Evolutionary conservation across 2,797 vertebrate species (phyloP).

Genomic region (Cottoperca gobio): DNA sequence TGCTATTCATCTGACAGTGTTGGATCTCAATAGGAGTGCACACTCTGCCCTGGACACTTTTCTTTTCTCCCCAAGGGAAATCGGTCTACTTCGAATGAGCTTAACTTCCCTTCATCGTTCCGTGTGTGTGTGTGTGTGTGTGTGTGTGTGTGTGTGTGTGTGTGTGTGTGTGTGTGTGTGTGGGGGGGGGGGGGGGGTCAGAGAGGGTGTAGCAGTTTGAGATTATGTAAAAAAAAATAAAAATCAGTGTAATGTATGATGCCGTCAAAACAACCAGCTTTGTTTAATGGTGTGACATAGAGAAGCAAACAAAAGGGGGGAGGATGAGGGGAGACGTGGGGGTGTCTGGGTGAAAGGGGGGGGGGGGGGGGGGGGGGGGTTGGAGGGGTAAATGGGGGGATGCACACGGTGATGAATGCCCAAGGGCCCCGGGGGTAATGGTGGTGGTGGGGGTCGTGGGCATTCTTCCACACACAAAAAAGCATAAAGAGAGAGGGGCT

Average conservation of each 20-base stretch:
- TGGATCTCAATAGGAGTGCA: conserved; percentile 52
- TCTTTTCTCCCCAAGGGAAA: conserved; percentile 14
- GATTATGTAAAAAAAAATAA: conserved; percentile 35
- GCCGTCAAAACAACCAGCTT: conserved; percentile 69
- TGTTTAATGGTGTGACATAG: conserved; percentile 63
- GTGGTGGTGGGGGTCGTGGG: conserved; percentile 69
- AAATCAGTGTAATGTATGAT: conserved; percentile 19
- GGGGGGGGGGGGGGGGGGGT: conserved; percentile 17
- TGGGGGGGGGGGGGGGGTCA: background rate
- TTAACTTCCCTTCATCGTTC: conserved; percentile 20
- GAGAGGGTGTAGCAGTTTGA: conserved; percentile 15
- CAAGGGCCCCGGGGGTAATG: conserved; percentile 66
- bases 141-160: conserved; percentile 5
- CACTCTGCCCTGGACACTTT: conserved; percentile 27
- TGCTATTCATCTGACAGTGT: conserved; percentile 68
- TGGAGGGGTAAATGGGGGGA: conserved; percentile 45
- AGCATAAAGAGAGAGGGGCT: conserved; percentile 58
- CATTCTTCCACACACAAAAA: conserved; percentile 79
- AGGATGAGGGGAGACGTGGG: conserved; percentile 27
- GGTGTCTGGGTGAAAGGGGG: conserved; percentile 43
- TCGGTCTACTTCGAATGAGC: conserved; percentile 17
- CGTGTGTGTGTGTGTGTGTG: background rate
- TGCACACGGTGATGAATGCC: conserved; percentile 76
- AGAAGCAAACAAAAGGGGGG: conserved; percentile 65
- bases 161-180: conserved; percentile 7